Evolutionary conservation across 2,113 vertebrate species (phyloP).

Genomic region (Ptilonorhynchus violaceus): DNA sequence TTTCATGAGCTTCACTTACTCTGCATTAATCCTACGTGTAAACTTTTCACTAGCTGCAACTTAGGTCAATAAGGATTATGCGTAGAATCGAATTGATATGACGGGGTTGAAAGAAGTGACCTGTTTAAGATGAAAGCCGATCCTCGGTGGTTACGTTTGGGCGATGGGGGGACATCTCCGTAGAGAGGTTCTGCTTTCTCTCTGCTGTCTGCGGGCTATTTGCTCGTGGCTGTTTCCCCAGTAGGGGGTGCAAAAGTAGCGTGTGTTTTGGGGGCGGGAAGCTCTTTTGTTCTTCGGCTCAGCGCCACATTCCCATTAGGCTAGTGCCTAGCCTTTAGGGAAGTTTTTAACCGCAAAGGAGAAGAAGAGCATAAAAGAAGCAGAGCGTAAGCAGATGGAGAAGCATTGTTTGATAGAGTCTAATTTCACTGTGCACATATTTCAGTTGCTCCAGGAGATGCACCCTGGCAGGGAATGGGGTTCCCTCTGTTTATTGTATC

Average conservation of each 20-base stretch:
- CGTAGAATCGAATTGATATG: background rate
- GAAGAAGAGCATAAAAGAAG: background rate
- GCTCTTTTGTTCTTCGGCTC: background rate
- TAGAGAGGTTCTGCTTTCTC: no score
- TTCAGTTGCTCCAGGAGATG: background rate
- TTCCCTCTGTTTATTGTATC: background rate
- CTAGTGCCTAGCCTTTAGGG: background rate
- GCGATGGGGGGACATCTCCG: accelerated
- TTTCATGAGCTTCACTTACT: background rate
- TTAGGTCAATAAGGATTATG: background rate
- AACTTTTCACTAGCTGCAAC: background rate
- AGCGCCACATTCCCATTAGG: background rate
- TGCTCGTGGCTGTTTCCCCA: background rate
- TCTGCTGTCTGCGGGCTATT: no score
- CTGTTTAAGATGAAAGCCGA: accelerated
- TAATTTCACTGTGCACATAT: background rate
- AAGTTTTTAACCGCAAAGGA: background rate
- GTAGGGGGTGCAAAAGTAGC: conserved; percentile 28
- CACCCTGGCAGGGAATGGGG: background rate
- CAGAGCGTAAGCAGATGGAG: background rate
- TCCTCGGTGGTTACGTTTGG: accelerated
- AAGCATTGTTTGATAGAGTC: background rate
- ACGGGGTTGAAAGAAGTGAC: background rate
- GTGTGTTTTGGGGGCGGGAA: accelerated
- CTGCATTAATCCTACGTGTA: background rate